Evolutionary conservation across 1,140 invertebrate genomes (phyloP).

Genomic region (Sarcophaga bullata): DNA sequence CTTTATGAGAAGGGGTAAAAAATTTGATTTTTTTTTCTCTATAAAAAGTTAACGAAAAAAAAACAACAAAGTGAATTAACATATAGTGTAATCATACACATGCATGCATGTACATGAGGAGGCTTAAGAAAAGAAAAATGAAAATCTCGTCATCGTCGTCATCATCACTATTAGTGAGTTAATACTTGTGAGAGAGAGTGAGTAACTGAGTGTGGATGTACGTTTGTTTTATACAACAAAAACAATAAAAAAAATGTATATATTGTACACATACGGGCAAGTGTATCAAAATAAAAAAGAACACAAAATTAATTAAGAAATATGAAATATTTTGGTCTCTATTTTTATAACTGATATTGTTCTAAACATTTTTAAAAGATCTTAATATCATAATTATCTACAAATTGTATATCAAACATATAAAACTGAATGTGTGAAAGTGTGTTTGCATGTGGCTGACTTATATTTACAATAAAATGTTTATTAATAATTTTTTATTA

Average conservation of each 20-base stretch:
- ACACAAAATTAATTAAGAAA: too few relatives aligned
- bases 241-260: slow-evolving; percentile 7
- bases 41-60: not conserved
- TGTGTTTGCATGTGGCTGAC: too few relatives aligned
- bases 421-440: too few relatives aligned
- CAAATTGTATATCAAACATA: too few relatives aligned
- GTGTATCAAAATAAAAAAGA: not conserved
- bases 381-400: too few relatives aligned
- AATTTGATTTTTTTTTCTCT: not conserved
- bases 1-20: not conserved
- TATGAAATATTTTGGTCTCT: too few relatives aligned
- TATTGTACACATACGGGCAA: not conserved
- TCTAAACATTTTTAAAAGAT: too few relatives aligned
- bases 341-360: too few relatives aligned
- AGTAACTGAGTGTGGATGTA: not conserved
- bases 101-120: not conserved
- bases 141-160: slow-evolving; percentile 21
- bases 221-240: not conserved
- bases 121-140: slow-evolving; percentile 15
- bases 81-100: slow-evolving; percentile 12
- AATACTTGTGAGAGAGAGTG: not conserved
- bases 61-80: slow-evolving; percentile 25
- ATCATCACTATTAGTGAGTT: not conserved
- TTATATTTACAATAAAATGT: too few relatives aligned
- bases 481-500: too few relatives aligned